Evolutionary conservation across 2,113 vertebrate species (phyloP), one percentile per base, ranked within the genome.

Genomic region (Columba livia): DNA sequence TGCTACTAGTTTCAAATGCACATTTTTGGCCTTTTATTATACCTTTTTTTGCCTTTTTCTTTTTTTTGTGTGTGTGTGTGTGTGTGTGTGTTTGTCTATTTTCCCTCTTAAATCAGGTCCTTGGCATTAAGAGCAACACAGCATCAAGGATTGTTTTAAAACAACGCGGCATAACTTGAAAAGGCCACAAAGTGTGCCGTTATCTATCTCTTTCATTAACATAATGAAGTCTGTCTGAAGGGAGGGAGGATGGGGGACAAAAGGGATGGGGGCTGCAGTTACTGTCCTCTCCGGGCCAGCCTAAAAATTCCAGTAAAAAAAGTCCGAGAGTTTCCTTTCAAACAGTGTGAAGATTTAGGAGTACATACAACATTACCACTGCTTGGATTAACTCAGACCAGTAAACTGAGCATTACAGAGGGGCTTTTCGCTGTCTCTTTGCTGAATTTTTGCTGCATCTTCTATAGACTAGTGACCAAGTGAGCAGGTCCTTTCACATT

Each of bases 381-480:
- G 98, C 96, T 98, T 97, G 97, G 95, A 91, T 98, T 96, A 95
- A 98, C 98, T 98, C 98, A 91, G 98, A 97, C 98, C 97, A 96
- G 97, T 97, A 97, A 96, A 97, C 96, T 92, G 77, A 92, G 95
- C 74, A 4, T 96, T 94, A 90, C 0, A 40, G 96, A 93, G 93
- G 92, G 94, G 90, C 85, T 86, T 90, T 90, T 85, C 88, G 69
- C 40, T 80, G 91, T 88, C 82, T 92, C 82, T 90, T 90, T 94
- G 82, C 54, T 87, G 47, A 81, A 92, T 88, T 95, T 97, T 93
- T 89, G 83, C 84, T 90, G 95, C 85, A 74, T 92, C 96, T 95
- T 99, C 98, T 99, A 99, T 99, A 99, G 99, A 97, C 99, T 99
- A 96, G 99, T 99, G 98, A 99, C 99, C 98, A 99, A 98, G 91